phyloP scores from a whole-genome alignment of 2,113 vertebrate genomes.

The Butorides virescens region DNA sequence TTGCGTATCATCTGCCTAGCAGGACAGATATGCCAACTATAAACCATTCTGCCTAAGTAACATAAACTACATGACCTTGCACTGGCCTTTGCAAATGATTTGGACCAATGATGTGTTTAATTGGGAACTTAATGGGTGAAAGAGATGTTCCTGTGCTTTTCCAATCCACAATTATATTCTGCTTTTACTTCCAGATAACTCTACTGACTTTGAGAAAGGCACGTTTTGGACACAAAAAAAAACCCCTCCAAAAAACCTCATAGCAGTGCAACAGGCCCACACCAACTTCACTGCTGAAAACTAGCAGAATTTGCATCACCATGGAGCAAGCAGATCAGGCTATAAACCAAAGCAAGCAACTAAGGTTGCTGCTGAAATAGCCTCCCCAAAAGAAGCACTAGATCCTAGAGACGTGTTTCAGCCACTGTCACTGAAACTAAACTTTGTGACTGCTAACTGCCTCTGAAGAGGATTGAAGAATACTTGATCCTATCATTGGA shows the following conservation, averaged over 20 bases:
- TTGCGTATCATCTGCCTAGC: neutral
- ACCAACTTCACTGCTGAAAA: neutral
- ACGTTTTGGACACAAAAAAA: neutral
- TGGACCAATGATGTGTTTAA: constrained; percentile 26
- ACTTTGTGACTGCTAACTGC: neutral
- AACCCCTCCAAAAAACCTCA: too few relatives aligned
- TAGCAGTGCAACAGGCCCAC: neutral
- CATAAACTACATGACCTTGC: neutral
- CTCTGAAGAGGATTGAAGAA: neutral
- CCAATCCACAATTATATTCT: neutral
- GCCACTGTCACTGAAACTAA: neutral
- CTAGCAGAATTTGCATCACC: neutral
- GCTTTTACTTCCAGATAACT: neutral
- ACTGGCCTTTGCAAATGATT: neutral
- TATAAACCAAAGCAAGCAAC: neutral
- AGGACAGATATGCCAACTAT: neutral
- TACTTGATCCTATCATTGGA: neutral
- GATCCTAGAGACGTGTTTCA: neutral
- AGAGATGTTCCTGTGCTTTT: neutral
- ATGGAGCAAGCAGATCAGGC: neutral
- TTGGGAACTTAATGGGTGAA: neutral
- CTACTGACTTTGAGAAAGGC: neutral
- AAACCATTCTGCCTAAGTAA: constrained; percentile 3
- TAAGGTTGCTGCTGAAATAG: neutral
- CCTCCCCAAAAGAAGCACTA: neutral